Evolutionary conservation across 2,113 vertebrate genomes (phyloP), one percentile per base, ranked within the genome.

Genomic region (Ahaetulla prasina): DNA sequence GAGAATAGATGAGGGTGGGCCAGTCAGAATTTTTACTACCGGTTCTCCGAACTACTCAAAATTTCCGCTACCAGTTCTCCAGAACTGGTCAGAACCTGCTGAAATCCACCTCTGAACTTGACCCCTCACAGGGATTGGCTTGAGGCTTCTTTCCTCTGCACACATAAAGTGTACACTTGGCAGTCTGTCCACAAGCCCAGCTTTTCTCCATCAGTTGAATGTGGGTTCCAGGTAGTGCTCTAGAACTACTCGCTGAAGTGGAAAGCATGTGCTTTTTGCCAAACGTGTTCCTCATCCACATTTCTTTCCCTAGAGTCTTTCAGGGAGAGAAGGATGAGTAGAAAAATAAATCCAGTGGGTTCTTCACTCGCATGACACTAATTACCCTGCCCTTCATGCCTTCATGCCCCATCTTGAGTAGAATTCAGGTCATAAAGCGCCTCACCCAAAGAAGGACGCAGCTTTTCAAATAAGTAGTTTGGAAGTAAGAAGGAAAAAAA

Each of bases 391-490:
- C n/a, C 12, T 35, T 74, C n/a, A 35, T 74, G 63, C 63, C 12
- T 54, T 54, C 60, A 14, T 68, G 12, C 8, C n/a, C 53, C 3
- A 22, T 90, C 47, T 93, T 91, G 57, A 43, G 54, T 39, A 85
- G 63, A 35, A 23, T 89, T 49, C 5, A 89, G 90, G 91, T 88
- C 85, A 55, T 94, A 95, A 92, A 93, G 18, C 2, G 53, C 12
- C 14, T 6, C 88, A 14, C 54, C 49, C 74, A 25, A 50, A 93
- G 87, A 90, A 88, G 49, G 63, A 1, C 16, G 52, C 55, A 88
- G 93, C 53, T 0, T 0, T 92, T 91, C 0, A 50, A 14, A 84
- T 57, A 53, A 43, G 12, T 89, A 43, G 30, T n/a, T 53, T 8
- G 88, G 35, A 80, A 91, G 86, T 84, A 45, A 27, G 93, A 89